Base-by-base conservation (phyloP, 1,140 invertebrate species). In the Bombus pyrosoma region DNA sequence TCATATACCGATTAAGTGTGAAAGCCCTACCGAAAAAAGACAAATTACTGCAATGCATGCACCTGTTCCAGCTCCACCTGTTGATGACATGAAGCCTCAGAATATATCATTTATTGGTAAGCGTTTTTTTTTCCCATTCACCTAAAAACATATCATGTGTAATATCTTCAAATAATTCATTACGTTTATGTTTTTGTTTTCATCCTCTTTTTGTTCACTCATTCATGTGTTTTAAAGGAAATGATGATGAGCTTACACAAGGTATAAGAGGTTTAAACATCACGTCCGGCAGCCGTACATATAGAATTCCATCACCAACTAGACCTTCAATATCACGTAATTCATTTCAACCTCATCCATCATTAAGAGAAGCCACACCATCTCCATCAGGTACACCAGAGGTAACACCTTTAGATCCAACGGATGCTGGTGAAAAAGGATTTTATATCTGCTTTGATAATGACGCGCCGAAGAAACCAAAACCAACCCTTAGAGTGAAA, bases 371-470 rank as follows among this genome's bases (percentile, higher is more conserved):
- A 84, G 89, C 93, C 34, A 93, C 95, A 53, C 94, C 95, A 78
- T 94, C 95, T 62, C 93, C 93, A 32, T 94, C 94, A 68, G 89
- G 89, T 78, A 92, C 91, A 74, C 91, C 91, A 41, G 94, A 94
- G 90, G 88, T 94, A 12, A 90, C 92, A 3, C 92, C 94, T 59
- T 86, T 94, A 15, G 96, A 96, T 82, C 92, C 95, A n/a, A 95
- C 94, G n/a, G 96, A 96, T 87, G 91, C 88, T 41, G 93, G 89
- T 37, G 97, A 98, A 93, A 98, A 98, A 95, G 98, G 98, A n/a
- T 99, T 99, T 95, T 99, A 99, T 93, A 98, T 99, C 92, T 98
- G 98, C 39, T 98, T 99, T 93, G 98, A 98, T 92, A 97, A 98
- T 92, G 97, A 98, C 69, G 96, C 96, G 83, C 98, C 98, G 8